Conservation (phyloP, 1,140 invertebrate species). For the Bombus pascuorum region DNA sequence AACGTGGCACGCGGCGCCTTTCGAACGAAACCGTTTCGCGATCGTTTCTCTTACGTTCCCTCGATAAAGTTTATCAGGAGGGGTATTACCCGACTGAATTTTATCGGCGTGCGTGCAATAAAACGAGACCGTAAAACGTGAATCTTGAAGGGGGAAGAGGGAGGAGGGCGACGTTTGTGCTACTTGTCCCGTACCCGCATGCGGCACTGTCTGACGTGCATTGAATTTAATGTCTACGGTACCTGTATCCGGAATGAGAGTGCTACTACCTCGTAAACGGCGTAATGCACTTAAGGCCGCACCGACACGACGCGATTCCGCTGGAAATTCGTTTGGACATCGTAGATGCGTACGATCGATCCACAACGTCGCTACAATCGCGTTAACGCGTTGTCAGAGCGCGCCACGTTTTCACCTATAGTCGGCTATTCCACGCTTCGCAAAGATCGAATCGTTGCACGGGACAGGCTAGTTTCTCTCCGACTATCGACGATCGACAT, state of each 20-base stretch:
- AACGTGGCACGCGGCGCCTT: background rate
- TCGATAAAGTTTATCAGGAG: slow-evolving; percentile 39
- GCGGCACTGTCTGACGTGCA: slow-evolving; percentile 44
- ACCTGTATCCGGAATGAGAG: slow-evolving; percentile 41
- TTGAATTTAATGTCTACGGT: slow-evolving; percentile 59
- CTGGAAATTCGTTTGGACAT: slow-evolving; percentile 44
- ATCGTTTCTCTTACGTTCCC: background rate
- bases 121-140: slow-evolving; percentile 34
- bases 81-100: slow-evolving; percentile 30
- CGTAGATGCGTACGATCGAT: background rate
- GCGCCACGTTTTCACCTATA: background rate
- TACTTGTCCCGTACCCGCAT: slow-evolving; percentile 57
- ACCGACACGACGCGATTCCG: slow-evolving; percentile 45
- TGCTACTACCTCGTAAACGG: slow-evolving; percentile 46
- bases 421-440: background rate
- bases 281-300: slow-evolving; percentile 54
- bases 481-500: slow-evolving; percentile 4
- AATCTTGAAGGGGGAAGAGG: background rate
- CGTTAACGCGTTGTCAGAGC: slow-evolving; percentile 46
- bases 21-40: slow-evolving; percentile 2
- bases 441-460: slow-evolving; percentile 38
- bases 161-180: slow-evolving; percentile 12
- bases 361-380: slow-evolving; percentile 39
- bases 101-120: slow-evolving; percentile 43
- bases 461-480: background rate